These are phyloP conservation scores for Novumbra hubbsi DNA, from an alignment of 2,797 vertebrate species.

Conservation along the genomic window DNA sequence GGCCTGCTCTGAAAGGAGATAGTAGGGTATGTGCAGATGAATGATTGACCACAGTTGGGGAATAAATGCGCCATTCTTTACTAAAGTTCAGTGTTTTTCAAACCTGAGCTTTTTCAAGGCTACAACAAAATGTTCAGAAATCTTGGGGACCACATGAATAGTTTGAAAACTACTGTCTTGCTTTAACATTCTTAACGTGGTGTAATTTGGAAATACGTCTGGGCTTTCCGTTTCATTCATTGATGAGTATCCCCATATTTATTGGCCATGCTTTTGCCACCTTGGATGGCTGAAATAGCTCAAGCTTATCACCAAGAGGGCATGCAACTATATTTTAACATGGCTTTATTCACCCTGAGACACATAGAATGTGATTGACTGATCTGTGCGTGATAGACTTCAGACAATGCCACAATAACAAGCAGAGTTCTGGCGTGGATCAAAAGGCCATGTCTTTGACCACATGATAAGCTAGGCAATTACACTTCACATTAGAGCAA, in stretches of 20 bases:
- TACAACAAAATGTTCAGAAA: too few species aligned
- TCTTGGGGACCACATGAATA: too few species aligned
- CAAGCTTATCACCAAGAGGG: constrained; percentile 60
- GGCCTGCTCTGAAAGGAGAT: background rate
- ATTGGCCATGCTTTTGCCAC: constrained; percentile 18
- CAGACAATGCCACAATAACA: constrained; percentile 45
- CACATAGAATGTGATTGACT: constrained; percentile 47
- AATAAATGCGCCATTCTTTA: background rate
- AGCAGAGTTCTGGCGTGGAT: constrained; percentile 29
- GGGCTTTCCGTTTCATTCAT: background rate
- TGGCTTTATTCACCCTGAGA: constrained; percentile 33
- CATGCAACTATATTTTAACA: constrained; percentile 41
- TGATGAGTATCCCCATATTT: constrained; percentile 14
- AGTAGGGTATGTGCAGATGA: background rate
- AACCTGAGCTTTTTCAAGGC: too few species aligned
- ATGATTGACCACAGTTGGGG: background rate
- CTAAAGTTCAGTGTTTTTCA: background rate
- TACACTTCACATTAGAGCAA: constrained; percentile 50
- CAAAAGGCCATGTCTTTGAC: constrained; percentile 33
- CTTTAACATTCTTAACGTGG: background rate
- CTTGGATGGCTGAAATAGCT: constrained; percentile 50
- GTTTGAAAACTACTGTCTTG: too few species aligned
- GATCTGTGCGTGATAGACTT: constrained; percentile 26
- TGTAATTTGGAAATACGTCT: background rate
- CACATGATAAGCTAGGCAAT: constrained; percentile 56